Evolutionary conservation across 2,888 invertebrate species (phyloP).

Genomic region (Dynastes tityus): DNA sequence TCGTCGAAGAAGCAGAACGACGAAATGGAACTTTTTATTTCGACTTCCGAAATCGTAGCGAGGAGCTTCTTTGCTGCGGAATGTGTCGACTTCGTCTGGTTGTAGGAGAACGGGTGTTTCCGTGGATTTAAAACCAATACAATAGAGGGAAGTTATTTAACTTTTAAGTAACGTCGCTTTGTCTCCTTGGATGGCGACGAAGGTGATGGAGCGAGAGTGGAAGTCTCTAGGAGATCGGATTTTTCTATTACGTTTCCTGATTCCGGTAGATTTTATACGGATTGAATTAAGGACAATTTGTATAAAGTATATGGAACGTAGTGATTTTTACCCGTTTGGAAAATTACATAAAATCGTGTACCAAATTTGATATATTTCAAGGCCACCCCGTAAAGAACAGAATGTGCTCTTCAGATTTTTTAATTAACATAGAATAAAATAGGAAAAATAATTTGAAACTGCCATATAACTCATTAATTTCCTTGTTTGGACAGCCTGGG

Average conservation of each 20-base stretch:
- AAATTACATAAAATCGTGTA: no score
- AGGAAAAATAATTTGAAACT: no score
- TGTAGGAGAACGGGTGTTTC: conserved; percentile 5
- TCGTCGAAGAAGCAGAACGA: conserved; percentile 16
- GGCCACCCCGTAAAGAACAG: no score
- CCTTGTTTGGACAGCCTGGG: no score
- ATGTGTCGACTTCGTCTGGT: neutral
- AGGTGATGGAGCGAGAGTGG: neutral
- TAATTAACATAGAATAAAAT: no score
- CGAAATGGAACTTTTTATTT: conserved; percentile 40
- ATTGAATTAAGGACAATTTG: neutral
- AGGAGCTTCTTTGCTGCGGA: neutral
- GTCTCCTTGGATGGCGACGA: conserved; percentile 5
- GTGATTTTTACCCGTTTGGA: no score
- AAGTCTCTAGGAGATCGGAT: neutral
- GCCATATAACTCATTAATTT: no score
- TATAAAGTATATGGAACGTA: no score
- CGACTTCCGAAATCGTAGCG: conserved; percentile 24
- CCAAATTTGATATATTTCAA: no score
- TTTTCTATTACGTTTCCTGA: neutral
- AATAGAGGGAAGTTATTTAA: conserved; percentile 44
- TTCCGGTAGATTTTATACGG: neutral
- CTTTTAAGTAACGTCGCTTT: conserved; percentile 40
- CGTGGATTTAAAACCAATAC: conserved; percentile 37
- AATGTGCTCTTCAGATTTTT: no score